Evolutionary conservation across 2,113 vertebrate genomes (phyloP).

Genomic region (Ptilorrhoa leucosticta): DNA sequence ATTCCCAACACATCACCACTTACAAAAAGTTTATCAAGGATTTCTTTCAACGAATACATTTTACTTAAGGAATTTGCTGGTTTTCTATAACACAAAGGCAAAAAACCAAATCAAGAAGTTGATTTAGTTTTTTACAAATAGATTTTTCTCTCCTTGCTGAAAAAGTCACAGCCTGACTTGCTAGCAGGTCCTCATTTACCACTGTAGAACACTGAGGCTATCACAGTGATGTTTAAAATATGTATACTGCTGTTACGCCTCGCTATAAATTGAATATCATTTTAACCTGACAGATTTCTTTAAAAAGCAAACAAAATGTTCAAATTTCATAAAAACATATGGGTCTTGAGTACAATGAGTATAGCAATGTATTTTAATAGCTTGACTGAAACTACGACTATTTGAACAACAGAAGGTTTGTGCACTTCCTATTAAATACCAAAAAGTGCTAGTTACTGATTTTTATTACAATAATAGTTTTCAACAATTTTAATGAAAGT

Average conservation of each 20-base stretch:
- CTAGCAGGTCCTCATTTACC: not conserved
- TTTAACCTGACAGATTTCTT: not conserved
- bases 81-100: not conserved
- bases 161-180: not conserved
- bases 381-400: not conserved
- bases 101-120: not conserved
- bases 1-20: not conserved
- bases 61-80: not conserved
- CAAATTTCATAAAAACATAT: not conserved
- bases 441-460: not conserved
- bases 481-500: not conserved
- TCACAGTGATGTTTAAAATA: not conserved
- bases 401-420: not conserved
- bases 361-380: not conserved
- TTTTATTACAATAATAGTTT: not conserved
- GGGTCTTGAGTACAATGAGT: accelerated
- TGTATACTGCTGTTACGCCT: not conserved
- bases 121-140: not conserved
- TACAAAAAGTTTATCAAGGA: conserved; percentile 17
- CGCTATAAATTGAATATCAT: not conserved
- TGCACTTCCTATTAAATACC: not conserved
- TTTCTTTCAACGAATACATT: not conserved
- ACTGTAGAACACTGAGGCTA: not conserved
- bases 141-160: not conserved
- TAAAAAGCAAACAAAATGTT: not conserved